phyloP scores from a whole-genome alignment of 2,888 invertebrate genomes.

The Diplolepis rosae region DNA sequence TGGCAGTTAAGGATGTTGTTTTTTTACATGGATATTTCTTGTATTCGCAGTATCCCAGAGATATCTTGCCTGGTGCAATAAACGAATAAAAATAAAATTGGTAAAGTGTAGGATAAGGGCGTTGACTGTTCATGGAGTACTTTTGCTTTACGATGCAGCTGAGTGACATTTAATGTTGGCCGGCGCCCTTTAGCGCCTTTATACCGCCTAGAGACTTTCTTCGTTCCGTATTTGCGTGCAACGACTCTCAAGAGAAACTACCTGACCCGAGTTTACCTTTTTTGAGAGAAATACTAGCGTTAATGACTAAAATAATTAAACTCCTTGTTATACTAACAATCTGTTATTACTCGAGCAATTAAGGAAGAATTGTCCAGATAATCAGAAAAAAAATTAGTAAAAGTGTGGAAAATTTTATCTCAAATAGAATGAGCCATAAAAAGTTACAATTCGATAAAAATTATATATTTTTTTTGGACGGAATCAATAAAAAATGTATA shows the following conservation, averaged over 20 bases:
- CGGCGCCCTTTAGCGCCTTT: constrained; percentile 65
- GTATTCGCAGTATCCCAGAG: constrained; percentile 38
- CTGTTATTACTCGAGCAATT: background rate
- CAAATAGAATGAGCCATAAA: no score
- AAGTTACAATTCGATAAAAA: background rate
- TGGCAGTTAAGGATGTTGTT: background rate
- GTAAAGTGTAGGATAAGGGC: constrained; percentile 54
- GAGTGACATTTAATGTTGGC: constrained; percentile 69
- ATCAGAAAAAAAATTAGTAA: background rate
- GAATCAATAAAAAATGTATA: no score
- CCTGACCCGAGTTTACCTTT: background rate
- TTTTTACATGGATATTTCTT: background rate
- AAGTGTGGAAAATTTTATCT: no score
- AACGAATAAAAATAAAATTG: constrained; percentile 48
- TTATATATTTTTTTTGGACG: background rate
- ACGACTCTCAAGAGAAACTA: background rate
- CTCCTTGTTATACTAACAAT: background rate
- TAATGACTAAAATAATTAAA: constrained; percentile 5
- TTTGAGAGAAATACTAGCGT: background rate
- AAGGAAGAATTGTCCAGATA: background rate
- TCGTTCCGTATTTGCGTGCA: background rate
- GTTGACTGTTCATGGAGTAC: constrained; percentile 59
- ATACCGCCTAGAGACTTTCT: constrained; percentile 46
- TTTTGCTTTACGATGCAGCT: constrained; percentile 68
- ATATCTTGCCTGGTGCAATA: constrained; percentile 55